A percentile compares a stretch with the other conserved stretches of the same genome.
Evolutionary conservation across 1,140 invertebrate genomes (phyloP).

Genomic region (Drosophila nigromelanica): DNA sequence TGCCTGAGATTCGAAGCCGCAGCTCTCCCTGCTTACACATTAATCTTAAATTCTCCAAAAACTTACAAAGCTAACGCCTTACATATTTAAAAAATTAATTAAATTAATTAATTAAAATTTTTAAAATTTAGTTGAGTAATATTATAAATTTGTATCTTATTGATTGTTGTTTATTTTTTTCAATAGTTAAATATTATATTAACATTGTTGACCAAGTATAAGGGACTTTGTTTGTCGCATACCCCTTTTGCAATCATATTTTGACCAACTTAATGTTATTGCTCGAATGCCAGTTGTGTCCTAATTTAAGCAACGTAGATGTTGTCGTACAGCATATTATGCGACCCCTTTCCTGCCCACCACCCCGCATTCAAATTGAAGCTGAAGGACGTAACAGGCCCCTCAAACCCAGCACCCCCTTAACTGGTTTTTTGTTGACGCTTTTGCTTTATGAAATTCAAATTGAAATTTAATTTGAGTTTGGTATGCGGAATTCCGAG

Average conservation of each 20-base stretch:
- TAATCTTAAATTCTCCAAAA: no score
- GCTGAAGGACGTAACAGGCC: conserved; percentile 61
- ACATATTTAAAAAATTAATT: no score
- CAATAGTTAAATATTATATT: no score
- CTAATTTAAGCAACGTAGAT: conserved; percentile 44
- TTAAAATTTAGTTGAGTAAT: no score
- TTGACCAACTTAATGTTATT: conserved; percentile 24
- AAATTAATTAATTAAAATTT: no score
- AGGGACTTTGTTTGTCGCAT: conserved; percentile 26
- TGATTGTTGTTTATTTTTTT: no score
- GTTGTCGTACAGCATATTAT: conserved; percentile 30
- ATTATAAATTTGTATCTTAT: no score
- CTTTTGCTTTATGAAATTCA: conserved; percentile 75
- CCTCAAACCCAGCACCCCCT: neutral
- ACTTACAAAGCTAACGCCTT: no score
- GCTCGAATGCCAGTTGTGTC: conserved; percentile 18
- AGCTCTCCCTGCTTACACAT: no score
- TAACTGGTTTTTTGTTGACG: conserved; percentile 45
- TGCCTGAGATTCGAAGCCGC: no score
- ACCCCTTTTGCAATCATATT: neutral
- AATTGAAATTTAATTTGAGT: conserved; percentile 58
- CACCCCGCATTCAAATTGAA: conserved; percentile 8
- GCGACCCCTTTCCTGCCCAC: neutral
- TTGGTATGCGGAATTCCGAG: conserved; percentile 41
- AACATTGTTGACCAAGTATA: neutral